phyloP scores from a whole-genome alignment of 2,113 vertebrate species.

The Condylura cristata region DNA sequence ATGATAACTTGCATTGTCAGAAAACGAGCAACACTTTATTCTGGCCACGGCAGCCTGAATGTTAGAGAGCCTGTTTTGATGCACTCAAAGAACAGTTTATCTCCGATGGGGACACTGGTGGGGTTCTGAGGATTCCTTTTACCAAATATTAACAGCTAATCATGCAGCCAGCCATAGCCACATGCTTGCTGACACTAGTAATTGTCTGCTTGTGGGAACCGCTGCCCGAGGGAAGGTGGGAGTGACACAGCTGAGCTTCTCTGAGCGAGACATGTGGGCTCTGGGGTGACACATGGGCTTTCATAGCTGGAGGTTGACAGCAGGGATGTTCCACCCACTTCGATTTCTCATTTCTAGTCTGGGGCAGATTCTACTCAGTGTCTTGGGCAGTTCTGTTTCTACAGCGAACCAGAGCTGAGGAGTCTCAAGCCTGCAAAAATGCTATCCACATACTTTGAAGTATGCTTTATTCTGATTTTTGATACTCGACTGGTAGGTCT shows the following conservation, averaged over 20 bases:
- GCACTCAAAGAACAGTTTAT: conserved; percentile 57
- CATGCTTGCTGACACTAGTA: conserved; percentile 79
- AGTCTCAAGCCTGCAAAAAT: neutral
- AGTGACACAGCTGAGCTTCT: conserved; percentile 60
- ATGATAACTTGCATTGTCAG: neutral
- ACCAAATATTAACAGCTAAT: conserved; percentile 81
- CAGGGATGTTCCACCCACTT: neutral
- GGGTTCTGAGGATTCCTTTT: conserved; percentile 76
- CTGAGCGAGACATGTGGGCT: neutral
- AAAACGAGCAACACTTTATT: conserved; percentile 50
- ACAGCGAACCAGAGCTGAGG: neutral
- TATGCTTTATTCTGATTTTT: neutral
- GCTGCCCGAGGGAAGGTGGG: conserved; percentile 48
- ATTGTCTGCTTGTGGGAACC: conserved; percentile 69
- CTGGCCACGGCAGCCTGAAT: conserved; percentile 34
- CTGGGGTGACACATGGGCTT: neutral
- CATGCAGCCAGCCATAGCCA: conserved; percentile 71
- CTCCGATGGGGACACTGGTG: conserved; percentile 57
- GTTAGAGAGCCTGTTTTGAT: conserved; percentile 20
- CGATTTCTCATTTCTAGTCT: neutral
- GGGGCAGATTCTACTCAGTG: neutral
- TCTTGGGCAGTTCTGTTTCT: neutral
- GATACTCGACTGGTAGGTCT: neutral
- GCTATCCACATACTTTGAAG: neutral
- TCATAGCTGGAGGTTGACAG: conserved; percentile 1